phyloP scores from a whole-genome alignment of 2,888 invertebrate genomes.

The Melieria crassipennis region DNA sequence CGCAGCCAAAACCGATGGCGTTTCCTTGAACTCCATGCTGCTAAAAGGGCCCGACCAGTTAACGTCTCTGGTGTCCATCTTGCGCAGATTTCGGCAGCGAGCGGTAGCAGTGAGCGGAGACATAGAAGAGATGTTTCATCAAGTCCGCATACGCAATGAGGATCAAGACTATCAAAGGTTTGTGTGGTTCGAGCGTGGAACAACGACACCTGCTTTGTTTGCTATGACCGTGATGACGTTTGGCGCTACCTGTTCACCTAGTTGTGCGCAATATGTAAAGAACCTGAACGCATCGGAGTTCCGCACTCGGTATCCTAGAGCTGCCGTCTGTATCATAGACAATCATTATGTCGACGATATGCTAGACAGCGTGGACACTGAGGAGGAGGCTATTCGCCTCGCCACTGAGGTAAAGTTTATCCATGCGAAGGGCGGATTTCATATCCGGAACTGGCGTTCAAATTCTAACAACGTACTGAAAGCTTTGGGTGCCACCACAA shows the following conservation, averaged over 20 bases:
- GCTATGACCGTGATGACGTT: conserved; percentile 36
- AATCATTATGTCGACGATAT: no score
- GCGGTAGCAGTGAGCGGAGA: conserved; percentile 20
- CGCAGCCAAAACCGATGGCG: conserved; percentile 40
- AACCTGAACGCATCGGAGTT: conserved; percentile 28
- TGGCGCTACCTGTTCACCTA: conserved; percentile 29
- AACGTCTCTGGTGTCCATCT: conserved; percentile 14
- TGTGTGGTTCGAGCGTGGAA: not conserved
- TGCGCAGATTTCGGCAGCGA: conserved; percentile 22
- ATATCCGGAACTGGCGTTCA: no score
- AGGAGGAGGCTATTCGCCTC: no score
- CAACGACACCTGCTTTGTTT: conserved; percentile 27
- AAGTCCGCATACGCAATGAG: no score
- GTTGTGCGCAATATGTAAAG: conserved; percentile 28
- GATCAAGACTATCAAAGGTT: no score
- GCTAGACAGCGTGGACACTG: no score
- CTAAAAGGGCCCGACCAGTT: conserved; percentile 44
- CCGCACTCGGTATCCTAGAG: no score
- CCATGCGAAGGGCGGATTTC: no score
- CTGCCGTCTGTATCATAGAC: no score
- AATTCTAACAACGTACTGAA: no score
- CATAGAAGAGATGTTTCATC: conserved; percentile 23
- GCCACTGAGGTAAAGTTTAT: no score
- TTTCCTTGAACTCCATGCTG: conserved; percentile 49
- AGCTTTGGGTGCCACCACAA: no score